Evolutionary conservation across 2,888 invertebrate species (phyloP).

Genomic region (Quadroppia sp.): DNA sequence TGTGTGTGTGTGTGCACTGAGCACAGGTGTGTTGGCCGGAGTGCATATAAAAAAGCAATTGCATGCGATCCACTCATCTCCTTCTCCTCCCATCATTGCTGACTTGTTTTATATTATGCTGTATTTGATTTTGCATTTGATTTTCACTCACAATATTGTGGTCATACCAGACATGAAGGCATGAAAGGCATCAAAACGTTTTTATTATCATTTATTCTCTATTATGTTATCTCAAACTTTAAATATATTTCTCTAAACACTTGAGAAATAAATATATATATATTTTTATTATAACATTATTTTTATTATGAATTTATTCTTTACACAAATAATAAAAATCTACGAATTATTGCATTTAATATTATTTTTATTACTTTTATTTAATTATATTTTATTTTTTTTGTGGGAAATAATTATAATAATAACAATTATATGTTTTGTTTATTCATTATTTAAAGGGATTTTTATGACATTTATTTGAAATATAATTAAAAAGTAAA

Average conservation of each 20-base stretch:
- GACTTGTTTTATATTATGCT: constrained; percentile 24
- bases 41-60: neutral
- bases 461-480: too few relatives aligned
- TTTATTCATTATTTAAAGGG: too few relatives aligned
- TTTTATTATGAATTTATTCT: neutral
- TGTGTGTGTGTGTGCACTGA: neutral
- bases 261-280: neutral
- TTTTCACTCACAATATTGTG: neutral
- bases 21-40: constrained; percentile 24
- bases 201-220: neutral
- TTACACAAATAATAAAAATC: neutral
- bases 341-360: too few relatives aligned
- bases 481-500: too few relatives aligned
- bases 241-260: neutral
- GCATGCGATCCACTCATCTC: constrained; percentile 29
- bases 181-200: neutral
- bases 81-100: constrained; percentile 35
- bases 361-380: too few relatives aligned
- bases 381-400: too few relatives aligned
- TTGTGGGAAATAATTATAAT: too few relatives aligned
- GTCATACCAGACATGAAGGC: constrained; percentile 22
- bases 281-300: neutral
- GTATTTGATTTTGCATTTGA: neutral
- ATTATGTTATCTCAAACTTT: neutral
- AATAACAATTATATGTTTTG: too few relatives aligned